Evolutionary conservation across 2,888 invertebrate genomes (phyloP).

Genomic region (Autographa pulchrina): DNA sequence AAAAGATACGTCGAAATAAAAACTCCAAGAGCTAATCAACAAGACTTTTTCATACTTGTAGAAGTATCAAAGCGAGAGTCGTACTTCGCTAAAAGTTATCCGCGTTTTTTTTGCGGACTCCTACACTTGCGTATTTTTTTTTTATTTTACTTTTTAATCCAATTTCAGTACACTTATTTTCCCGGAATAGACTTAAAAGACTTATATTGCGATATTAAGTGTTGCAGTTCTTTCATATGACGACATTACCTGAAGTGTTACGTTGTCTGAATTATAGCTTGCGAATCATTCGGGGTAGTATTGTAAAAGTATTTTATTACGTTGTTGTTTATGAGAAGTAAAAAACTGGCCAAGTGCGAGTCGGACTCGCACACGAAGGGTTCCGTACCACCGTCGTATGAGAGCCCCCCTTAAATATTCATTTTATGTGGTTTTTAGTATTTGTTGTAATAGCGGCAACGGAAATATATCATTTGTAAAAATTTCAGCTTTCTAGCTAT

Average conservation of each 20-base stretch:
- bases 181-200: constrained; percentile 25
- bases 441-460: no score
- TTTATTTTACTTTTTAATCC: constrained; percentile 67
- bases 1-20: constrained; percentile 75
- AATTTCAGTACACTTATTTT: constrained; percentile 62
- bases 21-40: constrained; percentile 82
- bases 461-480: no score
- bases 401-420: no score
- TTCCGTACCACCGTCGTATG: no score
- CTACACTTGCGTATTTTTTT: constrained; percentile 67
- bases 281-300: constrained; percentile 17
- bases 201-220: constrained; percentile 18
- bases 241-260: not conserved
- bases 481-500: no score
- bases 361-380: no score
- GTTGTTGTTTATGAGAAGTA: constrained; percentile 9
- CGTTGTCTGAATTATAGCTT: constrained; percentile 8
- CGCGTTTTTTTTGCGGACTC: constrained; percentile 65
- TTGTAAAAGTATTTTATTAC: constrained; percentile 16
- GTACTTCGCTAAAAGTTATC: constrained; percentile 76
- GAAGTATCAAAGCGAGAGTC: constrained; percentile 80
- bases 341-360: no score
- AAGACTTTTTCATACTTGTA: constrained; percentile 79
- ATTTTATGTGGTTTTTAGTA: no score
- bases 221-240: constrained; percentile 28